A percentile compares a stretch with the other conserved stretches of the same genome.
phyloP scores from a whole-genome alignment of 2,113 vertebrate genomes.

The Myiozetetes cayanensis region DNA sequence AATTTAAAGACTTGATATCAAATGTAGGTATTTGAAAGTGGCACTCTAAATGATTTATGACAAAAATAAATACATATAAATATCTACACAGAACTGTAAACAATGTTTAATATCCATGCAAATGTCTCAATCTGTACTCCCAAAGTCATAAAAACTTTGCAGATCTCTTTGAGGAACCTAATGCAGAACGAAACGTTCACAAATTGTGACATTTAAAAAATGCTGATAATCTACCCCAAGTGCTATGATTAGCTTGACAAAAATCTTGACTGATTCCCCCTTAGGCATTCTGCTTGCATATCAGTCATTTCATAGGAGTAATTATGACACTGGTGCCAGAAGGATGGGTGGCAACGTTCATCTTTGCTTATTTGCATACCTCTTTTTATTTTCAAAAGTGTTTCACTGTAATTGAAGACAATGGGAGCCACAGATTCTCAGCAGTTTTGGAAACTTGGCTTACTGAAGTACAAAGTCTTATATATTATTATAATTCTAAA shows the following conservation, averaged over 20 bases:
- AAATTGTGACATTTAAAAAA: not conserved
- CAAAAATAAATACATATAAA: not conserved
- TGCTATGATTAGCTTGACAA: not conserved
- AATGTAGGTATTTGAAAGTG: not conserved
- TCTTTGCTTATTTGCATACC: constrained; percentile 38
- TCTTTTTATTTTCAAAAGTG: not conserved
- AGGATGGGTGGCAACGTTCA: not conserved
- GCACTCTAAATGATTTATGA: not conserved
- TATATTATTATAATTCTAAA: not conserved
- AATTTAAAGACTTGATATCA: not conserved
- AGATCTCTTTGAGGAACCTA: not conserved
- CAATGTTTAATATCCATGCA: not conserved
- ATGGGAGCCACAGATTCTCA: not conserved
- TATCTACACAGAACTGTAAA: not conserved
- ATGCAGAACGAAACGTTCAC: not conserved
- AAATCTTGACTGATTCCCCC: not conserved
- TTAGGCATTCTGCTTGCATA: not conserved
- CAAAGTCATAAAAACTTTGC: not conserved
- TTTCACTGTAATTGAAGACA: constrained; percentile 6
- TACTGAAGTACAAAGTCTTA: not conserved
- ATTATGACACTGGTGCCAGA: constrained; percentile 16
- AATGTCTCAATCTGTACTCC: not conserved
- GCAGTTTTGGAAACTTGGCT: not conserved
- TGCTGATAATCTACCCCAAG: not conserved
- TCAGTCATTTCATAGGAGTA: not conserved